These are phyloP conservation scores for Drosophila micromelanica DNA, from an alignment of 1,140 invertebrate genomes.

Conservation along the genomic window DNA sequence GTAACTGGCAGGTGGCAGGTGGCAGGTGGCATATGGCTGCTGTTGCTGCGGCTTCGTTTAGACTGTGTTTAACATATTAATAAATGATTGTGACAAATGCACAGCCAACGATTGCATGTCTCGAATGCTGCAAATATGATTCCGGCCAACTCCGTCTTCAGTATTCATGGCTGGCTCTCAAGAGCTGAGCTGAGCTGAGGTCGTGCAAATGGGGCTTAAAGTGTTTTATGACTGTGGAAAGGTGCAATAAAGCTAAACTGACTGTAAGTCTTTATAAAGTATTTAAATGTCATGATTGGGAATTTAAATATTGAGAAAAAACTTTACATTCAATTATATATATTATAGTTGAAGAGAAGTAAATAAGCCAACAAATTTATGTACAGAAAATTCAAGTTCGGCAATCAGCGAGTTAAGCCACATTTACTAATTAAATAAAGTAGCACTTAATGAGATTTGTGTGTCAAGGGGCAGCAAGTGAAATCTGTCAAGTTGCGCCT, in stretches of 20 bases:
- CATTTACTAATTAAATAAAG: not conserved
- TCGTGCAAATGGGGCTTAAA: not conserved
- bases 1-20: slow-evolving; percentile 10
- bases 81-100: slow-evolving; percentile 78
- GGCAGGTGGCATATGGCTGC: slow-evolving; percentile 37
- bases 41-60: slow-evolving; percentile 56
- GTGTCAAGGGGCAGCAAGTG: slow-evolving; percentile 5
- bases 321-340: too few species aligned
- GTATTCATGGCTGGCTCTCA: slow-evolving; percentile 24
- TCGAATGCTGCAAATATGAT: slow-evolving; percentile 60
- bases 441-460: slow-evolving; percentile 7
- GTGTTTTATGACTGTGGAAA: slow-evolving; percentile 31
- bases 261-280: too few species aligned
- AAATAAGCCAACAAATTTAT: too few species aligned
- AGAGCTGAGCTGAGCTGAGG: slow-evolving; percentile 8
- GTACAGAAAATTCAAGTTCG: not conserved
- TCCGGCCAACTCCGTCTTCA: slow-evolving; percentile 5
- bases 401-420: not conserved
- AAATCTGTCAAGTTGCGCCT: slow-evolving; percentile 7
- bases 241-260: too few species aligned
- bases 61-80: slow-evolving; percentile 72
- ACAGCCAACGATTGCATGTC: slow-evolving; percentile 46
- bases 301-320: too few species aligned
- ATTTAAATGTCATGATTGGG: too few species aligned
- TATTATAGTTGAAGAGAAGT: too few species aligned